Evolutionary conservation across 1,140 invertebrate genomes (phyloP).

Genomic region (Rhyacophila brunnea): DNA sequence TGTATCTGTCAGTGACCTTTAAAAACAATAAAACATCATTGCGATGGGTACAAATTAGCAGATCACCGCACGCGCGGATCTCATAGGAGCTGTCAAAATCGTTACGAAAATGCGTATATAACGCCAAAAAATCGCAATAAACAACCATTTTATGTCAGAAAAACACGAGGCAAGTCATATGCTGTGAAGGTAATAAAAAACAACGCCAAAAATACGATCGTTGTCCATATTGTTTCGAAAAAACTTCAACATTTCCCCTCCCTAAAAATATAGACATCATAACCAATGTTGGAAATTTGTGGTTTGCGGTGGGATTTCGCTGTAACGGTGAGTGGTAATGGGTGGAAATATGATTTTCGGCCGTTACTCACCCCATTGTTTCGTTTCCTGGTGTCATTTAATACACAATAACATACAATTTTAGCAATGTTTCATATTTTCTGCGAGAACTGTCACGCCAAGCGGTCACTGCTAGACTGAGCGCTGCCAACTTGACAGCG

Average conservation of each 20-base stretch:
- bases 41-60: too few relatives aligned
- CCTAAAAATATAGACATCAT: constrained; percentile 47
- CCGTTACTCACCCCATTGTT: constrained; percentile 58
- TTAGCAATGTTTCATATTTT: constrained; percentile 25
- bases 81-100: too few relatives aligned
- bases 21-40: too few relatives aligned
- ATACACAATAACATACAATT: constrained; percentile 39
- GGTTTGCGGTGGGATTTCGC: not conserved
- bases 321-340: not conserved
- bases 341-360: constrained; percentile 3
- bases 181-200: not conserved
- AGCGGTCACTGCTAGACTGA: constrained; percentile 22
- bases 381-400: constrained; percentile 66
- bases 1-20: too few relatives aligned
- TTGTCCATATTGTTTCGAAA: constrained; percentile 20
- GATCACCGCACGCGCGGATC: too few relatives aligned
- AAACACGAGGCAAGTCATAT: too few relatives aligned
- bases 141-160: too few relatives aligned
- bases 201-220: not conserved
- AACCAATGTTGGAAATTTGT: constrained; percentile 3
- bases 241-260: constrained; percentile 41
- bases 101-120: too few relatives aligned
- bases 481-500: constrained; percentile 11
- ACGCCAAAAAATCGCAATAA: too few relatives aligned
- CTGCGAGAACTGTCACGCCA: constrained; percentile 48